phyloP scores from a whole-genome alignment of 92 coral and sea anemone genomes.

The Muricea muricata region DNA sequence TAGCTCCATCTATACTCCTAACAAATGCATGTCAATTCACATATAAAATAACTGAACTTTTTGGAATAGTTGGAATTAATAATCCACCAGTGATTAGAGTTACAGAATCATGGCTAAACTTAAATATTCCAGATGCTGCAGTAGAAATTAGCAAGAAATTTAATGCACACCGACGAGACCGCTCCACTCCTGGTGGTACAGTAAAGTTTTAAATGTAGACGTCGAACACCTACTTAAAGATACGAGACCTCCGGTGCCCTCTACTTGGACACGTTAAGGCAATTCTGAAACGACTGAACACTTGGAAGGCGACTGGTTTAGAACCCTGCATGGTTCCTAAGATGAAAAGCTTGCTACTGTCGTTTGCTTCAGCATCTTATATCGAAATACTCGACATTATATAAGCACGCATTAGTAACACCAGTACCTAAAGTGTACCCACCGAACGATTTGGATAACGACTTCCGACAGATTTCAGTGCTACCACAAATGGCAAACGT shows the following conservation, averaged over 20 bases:
- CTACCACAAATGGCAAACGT: slow-evolving; percentile 22
- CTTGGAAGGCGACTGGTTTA: not conserved
- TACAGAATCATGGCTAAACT: too few relatives aligned
- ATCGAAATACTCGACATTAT: not conserved
- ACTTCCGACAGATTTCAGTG: slow-evolving; percentile 20
- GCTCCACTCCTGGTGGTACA: too few relatives aligned
- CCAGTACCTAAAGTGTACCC: too few relatives aligned
- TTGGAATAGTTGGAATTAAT: too few relatives aligned
- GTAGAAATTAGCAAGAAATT: too few relatives aligned
- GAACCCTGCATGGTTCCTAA: slow-evolving; percentile 7
- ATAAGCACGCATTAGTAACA: too few relatives aligned
- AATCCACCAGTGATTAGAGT: too few relatives aligned
- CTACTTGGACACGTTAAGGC: not conserved
- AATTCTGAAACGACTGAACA: not conserved
- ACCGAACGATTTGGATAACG: slow-evolving; percentile 6
- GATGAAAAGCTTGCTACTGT: not conserved
- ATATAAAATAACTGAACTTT: too few relatives aligned
- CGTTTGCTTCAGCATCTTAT: not conserved
- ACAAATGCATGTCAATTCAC: too few relatives aligned
- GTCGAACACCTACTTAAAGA: not conserved
- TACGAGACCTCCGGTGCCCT: not conserved
- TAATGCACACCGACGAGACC: too few relatives aligned
- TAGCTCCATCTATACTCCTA: too few relatives aligned
- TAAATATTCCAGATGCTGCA: too few relatives aligned
- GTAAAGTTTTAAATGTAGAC: not conserved